These are phyloP conservation scores for Myotis yumanensis DNA, from an alignment of 2,113 vertebrate species.

Conservation along the genomic window DNA sequence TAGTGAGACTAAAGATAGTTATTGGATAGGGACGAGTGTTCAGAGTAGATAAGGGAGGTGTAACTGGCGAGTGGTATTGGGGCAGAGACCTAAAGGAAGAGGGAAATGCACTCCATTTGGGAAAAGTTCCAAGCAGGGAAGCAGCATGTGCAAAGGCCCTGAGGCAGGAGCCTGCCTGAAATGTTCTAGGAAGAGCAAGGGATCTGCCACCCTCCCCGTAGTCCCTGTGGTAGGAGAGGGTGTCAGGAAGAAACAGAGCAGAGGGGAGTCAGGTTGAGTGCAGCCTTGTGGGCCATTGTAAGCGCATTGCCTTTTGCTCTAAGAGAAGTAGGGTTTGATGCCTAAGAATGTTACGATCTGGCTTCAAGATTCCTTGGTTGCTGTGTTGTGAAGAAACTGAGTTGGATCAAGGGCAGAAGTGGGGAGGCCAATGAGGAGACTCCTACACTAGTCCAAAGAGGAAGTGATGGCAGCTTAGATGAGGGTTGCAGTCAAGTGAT, in stretches of 20 bases:
- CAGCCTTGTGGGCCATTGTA: background rate
- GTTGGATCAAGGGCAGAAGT: background rate
- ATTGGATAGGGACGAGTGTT: background rate
- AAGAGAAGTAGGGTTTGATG: background rate
- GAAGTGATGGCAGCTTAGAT: background rate
- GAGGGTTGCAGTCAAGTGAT: background rate
- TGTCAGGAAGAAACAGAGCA: background rate
- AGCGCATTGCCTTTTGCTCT: background rate
- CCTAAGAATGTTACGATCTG: background rate
- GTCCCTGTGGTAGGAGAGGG: background rate
- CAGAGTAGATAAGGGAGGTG: background rate
- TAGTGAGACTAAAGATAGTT: no score
- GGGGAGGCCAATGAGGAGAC: background rate
- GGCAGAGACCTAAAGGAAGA: background rate
- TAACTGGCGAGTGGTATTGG: background rate
- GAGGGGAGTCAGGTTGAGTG: fast-evolving
- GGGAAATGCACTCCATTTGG: background rate
- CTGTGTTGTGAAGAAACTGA: background rate
- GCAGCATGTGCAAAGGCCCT: background rate
- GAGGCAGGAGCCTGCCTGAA: background rate
- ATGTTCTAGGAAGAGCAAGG: background rate
- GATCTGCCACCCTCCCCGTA: no score
- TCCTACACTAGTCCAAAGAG: background rate
- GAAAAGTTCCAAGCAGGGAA: background rate
- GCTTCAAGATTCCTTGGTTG: background rate